These are phyloP conservation scores for Dexiosoma caninum DNA, from an alignment of 2,888 invertebrate genomes.

Conservation along the genomic window DNA sequence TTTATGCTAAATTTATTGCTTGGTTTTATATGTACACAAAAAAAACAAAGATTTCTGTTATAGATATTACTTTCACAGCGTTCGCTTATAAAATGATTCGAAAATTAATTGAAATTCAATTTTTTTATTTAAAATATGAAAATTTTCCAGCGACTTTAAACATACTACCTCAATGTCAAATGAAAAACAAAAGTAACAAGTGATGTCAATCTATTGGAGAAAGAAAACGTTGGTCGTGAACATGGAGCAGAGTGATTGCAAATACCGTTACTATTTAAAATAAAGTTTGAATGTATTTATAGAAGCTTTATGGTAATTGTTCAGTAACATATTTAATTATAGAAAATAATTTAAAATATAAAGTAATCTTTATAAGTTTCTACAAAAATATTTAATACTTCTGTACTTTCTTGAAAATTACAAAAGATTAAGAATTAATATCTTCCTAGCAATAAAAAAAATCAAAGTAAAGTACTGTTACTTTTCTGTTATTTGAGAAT, in stretches of 20 bases:
- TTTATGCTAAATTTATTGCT: conserved; percentile 27
- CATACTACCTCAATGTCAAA: conserved; percentile 76
- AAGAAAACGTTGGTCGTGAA: background rate
- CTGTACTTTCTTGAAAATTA: too few relatives aligned
- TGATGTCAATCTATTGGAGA: conserved; percentile 2
- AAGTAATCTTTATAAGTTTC: too few relatives aligned
- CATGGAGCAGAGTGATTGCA: background rate
- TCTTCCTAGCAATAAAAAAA: too few relatives aligned
- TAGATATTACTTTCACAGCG: conserved; percentile 34
- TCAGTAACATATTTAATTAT: too few relatives aligned
- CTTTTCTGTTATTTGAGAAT: too few relatives aligned
- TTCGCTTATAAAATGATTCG: conserved; percentile 24
- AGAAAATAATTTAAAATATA: too few relatives aligned
- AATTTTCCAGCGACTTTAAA: conserved; percentile 51
- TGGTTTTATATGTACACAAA: conserved; percentile 26
- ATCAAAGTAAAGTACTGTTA: too few relatives aligned
- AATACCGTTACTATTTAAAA: background rate
- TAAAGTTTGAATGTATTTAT: too few relatives aligned
- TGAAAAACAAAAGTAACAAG: conserved; percentile 73
- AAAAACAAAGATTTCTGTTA: conserved; percentile 37
- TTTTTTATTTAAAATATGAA: conserved; percentile 50
- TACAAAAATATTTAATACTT: too few relatives aligned
- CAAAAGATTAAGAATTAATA: too few relatives aligned
- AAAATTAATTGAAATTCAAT: conserved; percentile 37
- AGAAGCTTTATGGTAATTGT: too few relatives aligned